Evolutionary conservation across 1,140 invertebrate genomes (phyloP), one percentile per base, ranked within the genome.

Genomic region (Batillaria attramentaria): DNA sequence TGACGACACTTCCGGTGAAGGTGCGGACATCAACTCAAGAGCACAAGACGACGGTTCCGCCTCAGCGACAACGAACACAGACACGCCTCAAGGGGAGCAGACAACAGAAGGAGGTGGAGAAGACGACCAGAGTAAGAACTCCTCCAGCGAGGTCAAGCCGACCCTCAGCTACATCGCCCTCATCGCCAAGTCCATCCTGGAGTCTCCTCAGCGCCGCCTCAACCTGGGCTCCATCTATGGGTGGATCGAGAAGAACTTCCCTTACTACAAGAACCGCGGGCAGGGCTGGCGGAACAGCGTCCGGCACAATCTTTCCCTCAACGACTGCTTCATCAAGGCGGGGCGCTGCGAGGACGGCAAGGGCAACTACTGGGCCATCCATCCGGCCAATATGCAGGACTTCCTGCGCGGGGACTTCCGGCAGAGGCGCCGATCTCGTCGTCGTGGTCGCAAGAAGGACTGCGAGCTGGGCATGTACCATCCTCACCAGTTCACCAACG

Each of bases 311-410:
- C 82, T 91, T 16, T 90, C 89, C 50, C 77, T 91, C 43, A 90
- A 91, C 75, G 89, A 91, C 77, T 91, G 90, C 81, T 91, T 91
- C 79, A 87, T 90, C 35, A 91, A 91, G 78, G 86, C 86, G 6
- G 89, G 90, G 0, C 77, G 89, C 8, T 88, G 89, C 77, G 88
- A 90, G 68, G 88, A 90, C 69, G 90, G 89, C 13, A 91, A 90
- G 74, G 89, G 89, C 0, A 89, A 90, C 79, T 99, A 98, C 86
- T 99, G 98, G 98, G 96, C 97, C 1, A 98, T 99, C 65, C 97
- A 99, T 91, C 97, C 97, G 0, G 97, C 97, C 0, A 99, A 99
- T 90, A 92, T 99, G 3, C 97, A 99, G 54, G 97, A 99, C 87
- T 99, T 99, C 89, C 93, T 95, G 33, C 95, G 97, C 79, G 97